Base-by-base conservation (phyloP, 2,797 vertebrate genomes). In the Mus spretus region DNA sequence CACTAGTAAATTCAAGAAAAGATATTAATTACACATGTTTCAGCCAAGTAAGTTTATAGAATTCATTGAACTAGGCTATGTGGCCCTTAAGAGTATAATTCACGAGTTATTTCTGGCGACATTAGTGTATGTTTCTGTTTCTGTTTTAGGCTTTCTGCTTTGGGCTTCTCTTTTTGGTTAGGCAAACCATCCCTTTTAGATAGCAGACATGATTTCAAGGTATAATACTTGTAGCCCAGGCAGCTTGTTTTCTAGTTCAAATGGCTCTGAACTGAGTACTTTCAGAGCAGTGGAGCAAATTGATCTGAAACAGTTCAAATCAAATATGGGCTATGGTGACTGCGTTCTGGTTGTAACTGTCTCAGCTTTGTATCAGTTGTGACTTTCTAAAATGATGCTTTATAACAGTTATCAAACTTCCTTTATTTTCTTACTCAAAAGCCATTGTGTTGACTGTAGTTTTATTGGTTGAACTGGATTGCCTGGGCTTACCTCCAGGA, bases 1-100 rank as follows among this genome's bases (percentile, higher is more conserved):
- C 31, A 94, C 95, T 96, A 82, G 81, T 93, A 96, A 96, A 95
- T 82, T 90, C 84, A 86, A 97, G 74, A 31, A 96, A 93, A 92
- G 85, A 72, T 83, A 94, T 20, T 92, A 86, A 95, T 82, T 91
- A 85, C 19, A 61, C 57, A 95, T 92, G 77, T 50, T 94, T 96
- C 94, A 44, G 77, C 74, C 65, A 82, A 89, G 82, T 91, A 70
- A 75, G 37, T 96, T 96, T 97, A 90, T 40, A 94, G 85, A 94
- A 92, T 88, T 91, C 81, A 92, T 77, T 96, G 86, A 95, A 95
- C 86, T 86, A 65, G 86, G 79, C 17, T 91, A 63, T 94, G 55
- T 94, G 85, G 57, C 40, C 79, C 61, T 47, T 89, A 94, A 92
- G 92, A 96, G 74, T 28, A 90, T 96, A 97, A 96, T 90, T 50